Base-by-base conservation (phyloP, 2,113 vertebrate species). In the Collichthys lucidus region DNA sequence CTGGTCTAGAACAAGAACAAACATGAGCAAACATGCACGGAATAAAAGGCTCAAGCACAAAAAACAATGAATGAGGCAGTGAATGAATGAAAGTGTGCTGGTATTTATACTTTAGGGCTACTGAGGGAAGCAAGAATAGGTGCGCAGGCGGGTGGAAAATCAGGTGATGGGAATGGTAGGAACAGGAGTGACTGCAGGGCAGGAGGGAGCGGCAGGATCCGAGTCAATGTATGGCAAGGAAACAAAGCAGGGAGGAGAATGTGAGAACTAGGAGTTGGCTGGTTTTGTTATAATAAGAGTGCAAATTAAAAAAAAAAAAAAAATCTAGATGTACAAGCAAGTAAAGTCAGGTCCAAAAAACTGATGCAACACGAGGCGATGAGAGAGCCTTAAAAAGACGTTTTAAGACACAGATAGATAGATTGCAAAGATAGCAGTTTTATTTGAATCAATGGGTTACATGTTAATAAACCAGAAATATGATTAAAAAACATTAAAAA, bases 151-250 rank as follows among this genome's bases (percentile, higher is more conserved):
- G 40, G 50, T 1, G 1, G 29, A 5, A 19, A 42, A 11, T 74
- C 62, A 73, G 62, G 53, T 74, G 69, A 74, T 52, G n/a, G 16
- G 26, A 49, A 49, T 7, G 24, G 24, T 2, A 19, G 50, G 62
- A 77, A 66, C 40, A 44, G 46, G 60, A 53, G n/a, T 64, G 29
- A 49, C 42, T 24, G 61, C 29, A 53, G 56, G 56, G 12, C 26
- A 29, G 44, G 17, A 73, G 53, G 53, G 69, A 73, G 68, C 4
- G 47, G 16, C 0, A 12, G 31, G 22, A 31, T 10, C 14, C 12
- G 49, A 60, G 20, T 11, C 16, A 0, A 1, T 50, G 16, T 3
- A 31, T 5, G 24, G 11, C 46, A 24, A 8, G 16, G 20, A 17
- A 22, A 64, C 35, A 71, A 52, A 63, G 17, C 22, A 14, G 0